phyloP scores from a whole-genome alignment of 2,113 vertebrate species.

The Brienomyrus longianalis region DNA sequence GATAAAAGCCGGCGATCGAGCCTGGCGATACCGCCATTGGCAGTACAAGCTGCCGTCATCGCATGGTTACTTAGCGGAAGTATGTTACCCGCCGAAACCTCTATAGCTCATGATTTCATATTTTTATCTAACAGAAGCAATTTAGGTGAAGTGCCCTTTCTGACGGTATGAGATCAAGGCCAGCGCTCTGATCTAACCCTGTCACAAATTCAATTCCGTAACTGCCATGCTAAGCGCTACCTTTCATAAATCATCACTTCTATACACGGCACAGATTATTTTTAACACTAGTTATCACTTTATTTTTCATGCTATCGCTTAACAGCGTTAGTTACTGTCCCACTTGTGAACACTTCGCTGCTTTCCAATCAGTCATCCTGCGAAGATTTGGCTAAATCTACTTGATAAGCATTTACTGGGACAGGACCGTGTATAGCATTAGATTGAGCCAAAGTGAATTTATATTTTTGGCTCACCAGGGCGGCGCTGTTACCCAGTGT shows the following conservation, averaged over 20 bases:
- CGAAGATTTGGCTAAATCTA: background rate
- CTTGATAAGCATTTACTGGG: background rate
- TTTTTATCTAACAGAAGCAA: background rate
- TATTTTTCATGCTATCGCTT: background rate
- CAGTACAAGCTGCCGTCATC: background rate
- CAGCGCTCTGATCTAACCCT: background rate
- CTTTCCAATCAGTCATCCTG: background rate
- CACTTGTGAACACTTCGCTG: background rate
- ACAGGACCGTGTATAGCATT: background rate
- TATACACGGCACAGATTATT: background rate
- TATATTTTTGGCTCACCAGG: background rate
- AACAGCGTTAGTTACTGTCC: background rate
- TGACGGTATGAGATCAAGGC: background rate
- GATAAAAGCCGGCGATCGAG: background rate
- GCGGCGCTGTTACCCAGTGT: background rate
- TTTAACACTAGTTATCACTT: background rate
- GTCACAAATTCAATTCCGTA: background rate
- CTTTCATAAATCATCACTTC: background rate
- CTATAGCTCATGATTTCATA: background rate
- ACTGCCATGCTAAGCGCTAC: background rate
- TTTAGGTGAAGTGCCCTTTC: conserved; percentile 10
- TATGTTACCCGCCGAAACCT: background rate
- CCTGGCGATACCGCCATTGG: background rate
- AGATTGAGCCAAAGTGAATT: background rate
- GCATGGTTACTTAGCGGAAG: background rate